Conservation (phyloP, 2,113 vertebrate genomes). For the Dunckerocampus dactyliophorus region DNA sequence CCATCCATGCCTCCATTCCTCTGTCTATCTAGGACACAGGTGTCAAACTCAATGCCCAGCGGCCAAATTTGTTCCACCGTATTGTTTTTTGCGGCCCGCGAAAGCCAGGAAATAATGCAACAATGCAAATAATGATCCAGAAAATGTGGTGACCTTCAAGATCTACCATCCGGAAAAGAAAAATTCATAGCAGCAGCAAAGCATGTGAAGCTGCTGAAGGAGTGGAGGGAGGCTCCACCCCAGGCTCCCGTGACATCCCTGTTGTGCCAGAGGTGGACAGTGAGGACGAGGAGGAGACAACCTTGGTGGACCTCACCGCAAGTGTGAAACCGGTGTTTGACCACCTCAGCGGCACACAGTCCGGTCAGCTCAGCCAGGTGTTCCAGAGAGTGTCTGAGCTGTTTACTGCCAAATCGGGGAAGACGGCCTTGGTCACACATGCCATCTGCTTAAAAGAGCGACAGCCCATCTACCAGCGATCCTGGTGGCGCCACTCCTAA, state of each 20-base stretch:
- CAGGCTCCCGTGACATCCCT: not conserved
- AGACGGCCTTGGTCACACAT: not conserved
- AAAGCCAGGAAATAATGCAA: too few species aligned
- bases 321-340: not conserved
- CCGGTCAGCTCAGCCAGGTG: too few species aligned
- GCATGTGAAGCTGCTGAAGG: constrained; percentile 9
- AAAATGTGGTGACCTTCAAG: not conserved
- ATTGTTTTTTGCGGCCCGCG: too few species aligned
- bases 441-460: not conserved
- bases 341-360: not conserved
- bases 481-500: too few species aligned
- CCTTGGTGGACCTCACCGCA: too few species aligned
- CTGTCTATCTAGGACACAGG: too few species aligned
- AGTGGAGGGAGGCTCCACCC: not conserved
- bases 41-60: too few species aligned
- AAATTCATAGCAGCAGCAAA: not conserved
- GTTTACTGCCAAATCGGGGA: too few species aligned
- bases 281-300: not conserved
- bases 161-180: not conserved
- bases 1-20: too few species aligned
- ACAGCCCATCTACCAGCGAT: not conserved
- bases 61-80: too few species aligned
- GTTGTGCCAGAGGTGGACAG: not conserved
- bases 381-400: not conserved
- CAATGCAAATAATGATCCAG: too few species aligned